Evolutionary conservation across 1,140 invertebrate species (phyloP).

Genomic region (Apis cerana): DNA sequence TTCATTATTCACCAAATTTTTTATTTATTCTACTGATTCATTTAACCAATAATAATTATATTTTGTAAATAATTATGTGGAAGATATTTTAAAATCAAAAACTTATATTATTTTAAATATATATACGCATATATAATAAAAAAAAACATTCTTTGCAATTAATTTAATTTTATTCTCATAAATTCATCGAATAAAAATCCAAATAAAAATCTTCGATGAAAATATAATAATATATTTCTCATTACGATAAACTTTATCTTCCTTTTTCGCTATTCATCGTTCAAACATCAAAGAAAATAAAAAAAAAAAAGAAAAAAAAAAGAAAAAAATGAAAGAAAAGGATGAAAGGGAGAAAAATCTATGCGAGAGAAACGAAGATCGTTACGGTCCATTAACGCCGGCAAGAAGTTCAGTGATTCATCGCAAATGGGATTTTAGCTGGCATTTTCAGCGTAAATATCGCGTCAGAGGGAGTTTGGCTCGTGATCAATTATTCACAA

Average conservation of each 20-base stretch:
- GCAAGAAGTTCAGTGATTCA: background rate
- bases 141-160: no score
- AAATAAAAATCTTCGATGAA: no score
- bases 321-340: background rate
- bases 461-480: background rate
- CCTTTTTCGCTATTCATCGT: no score
- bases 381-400: background rate
- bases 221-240: background rate
- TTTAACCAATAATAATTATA: no score
- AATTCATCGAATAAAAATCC: background rate
- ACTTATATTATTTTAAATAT: no score
- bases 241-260: background rate
- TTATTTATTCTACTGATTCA: no score
- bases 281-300: no score
- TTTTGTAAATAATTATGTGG: no score
- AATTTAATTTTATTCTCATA: no score
- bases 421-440: background rate
- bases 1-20: no score
- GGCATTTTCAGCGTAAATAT: slow-evolving; percentile 5
- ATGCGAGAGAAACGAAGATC: background rate
- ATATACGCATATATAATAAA: no score
- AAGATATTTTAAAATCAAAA: no score
- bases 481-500: slow-evolving; percentile 20
- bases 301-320: background rate
- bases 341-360: background rate